phyloP scores from a whole-genome alignment of 1,140 invertebrate species.

The Megalonaias nervosa region DNA sequence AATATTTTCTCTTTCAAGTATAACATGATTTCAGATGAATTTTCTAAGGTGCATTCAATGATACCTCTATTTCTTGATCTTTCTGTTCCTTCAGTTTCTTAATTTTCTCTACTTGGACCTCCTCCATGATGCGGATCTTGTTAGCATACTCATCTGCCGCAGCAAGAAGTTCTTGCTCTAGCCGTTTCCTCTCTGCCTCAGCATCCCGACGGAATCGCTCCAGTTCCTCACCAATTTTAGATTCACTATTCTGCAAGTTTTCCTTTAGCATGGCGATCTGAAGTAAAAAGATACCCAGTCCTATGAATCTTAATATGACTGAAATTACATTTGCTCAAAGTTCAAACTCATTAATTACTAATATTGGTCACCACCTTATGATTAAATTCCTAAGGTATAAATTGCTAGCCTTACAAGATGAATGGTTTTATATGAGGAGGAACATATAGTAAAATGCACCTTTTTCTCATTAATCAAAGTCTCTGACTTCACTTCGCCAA shows the following conservation, averaged over 20 bases:
- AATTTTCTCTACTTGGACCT: conserved; percentile 45
- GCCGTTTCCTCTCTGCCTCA: conserved; percentile 46
- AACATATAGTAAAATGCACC: too few species aligned
- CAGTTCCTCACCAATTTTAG: conserved; percentile 35
- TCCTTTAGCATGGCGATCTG: conserved; percentile 50
- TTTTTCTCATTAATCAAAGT: too few species aligned
- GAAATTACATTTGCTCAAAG: too few species aligned
- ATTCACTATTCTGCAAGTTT: conserved; percentile 42
- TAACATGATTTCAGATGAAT: too few species aligned
- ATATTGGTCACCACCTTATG: too few species aligned
- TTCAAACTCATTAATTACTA: too few species aligned
- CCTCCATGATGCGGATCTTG: conserved; percentile 51
- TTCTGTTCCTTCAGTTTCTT: conserved; percentile 43
- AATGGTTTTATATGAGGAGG: too few species aligned
- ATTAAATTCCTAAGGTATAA: too few species aligned
- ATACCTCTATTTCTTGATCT: conserved; percentile 50
- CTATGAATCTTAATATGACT: too few species aligned
- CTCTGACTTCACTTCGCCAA: too few species aligned
- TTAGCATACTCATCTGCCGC: conserved; percentile 50
- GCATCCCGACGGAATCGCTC: conserved; percentile 41
- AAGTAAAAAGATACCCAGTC: not conserved
- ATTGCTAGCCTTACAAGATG: too few species aligned
- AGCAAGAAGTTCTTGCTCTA: conserved; percentile 53
- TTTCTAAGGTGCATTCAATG: not conserved
- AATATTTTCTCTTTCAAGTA: too few species aligned